phyloP scores from a whole-genome alignment of 2,888 invertebrate species.

The Melinaea menophilus region DNA sequence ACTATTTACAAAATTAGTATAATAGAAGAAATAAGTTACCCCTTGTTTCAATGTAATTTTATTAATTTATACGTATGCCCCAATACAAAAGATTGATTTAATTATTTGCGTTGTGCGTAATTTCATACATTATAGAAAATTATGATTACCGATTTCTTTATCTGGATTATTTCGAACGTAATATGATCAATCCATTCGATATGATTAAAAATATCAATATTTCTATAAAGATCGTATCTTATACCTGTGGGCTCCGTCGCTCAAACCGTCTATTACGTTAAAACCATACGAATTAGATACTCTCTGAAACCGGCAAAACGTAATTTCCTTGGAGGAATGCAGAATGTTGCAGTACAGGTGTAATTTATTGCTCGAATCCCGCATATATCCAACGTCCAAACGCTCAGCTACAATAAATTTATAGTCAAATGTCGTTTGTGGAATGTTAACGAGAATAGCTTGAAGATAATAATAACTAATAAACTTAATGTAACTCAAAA shows the following conservation, averaged over 20 bases:
- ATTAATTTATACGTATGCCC: neutral
- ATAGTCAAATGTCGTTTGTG: too few species aligned
- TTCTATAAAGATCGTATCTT: neutral
- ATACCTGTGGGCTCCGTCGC: slow-evolving; percentile 67
- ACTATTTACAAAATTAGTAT: slow-evolving; percentile 39
- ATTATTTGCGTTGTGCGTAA: too few species aligned
- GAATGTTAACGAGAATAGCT: too few species aligned
- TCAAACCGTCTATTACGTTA: slow-evolving; percentile 66
- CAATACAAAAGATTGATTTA: too few species aligned
- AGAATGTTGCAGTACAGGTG: slow-evolving; percentile 69
- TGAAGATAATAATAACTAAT: too few species aligned
- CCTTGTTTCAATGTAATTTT: neutral
- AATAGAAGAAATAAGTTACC: slow-evolving; percentile 5
- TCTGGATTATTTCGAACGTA: too few species aligned
- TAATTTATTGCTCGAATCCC: slow-evolving; percentile 46
- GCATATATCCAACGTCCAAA: slow-evolving; percentile 62
- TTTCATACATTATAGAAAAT: too few species aligned
- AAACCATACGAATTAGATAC: slow-evolving; percentile 53
- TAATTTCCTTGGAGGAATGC: slow-evolving; percentile 58
- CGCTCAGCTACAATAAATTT: slow-evolving; percentile 56
- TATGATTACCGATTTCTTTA: too few species aligned
- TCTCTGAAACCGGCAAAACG: slow-evolving; percentile 72
- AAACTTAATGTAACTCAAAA: too few species aligned
- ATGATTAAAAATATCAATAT: too few species aligned
- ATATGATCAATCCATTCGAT: too few species aligned